Percentiles rank a stretch among this genome's conserved stretches.
These are phyloP conservation scores for Brachymystax lenok DNA, from an alignment of 2,797 vertebrate genomes.

Conservation along the genomic window DNA sequence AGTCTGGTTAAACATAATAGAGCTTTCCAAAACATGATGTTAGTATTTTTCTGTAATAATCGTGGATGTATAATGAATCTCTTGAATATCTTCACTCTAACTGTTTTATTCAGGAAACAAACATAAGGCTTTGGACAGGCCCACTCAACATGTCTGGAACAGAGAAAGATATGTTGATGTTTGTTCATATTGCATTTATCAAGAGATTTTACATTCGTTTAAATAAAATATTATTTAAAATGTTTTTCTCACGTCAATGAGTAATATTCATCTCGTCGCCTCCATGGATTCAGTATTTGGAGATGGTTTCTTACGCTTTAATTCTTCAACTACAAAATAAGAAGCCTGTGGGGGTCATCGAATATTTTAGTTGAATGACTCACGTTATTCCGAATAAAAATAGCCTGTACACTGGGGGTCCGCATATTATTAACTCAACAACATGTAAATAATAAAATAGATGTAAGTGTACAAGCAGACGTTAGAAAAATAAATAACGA, in stretches of 20 bases:
- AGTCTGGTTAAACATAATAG: not conserved
- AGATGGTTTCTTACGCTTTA: too few relatives aligned
- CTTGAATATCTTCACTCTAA: too few relatives aligned
- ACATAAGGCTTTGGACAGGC: not conserved
- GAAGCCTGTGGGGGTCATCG: too few relatives aligned
- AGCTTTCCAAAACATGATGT: not conserved
- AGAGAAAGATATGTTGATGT: too few relatives aligned
- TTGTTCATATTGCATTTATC: not conserved
- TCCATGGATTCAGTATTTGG: too few relatives aligned
- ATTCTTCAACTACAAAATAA: too few relatives aligned
- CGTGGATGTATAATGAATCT: too few relatives aligned
- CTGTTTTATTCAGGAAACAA: too few relatives aligned
- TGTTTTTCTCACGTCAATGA: not conserved
- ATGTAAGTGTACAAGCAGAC: not conserved
- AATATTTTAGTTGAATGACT: slow-evolving; percentile 12
- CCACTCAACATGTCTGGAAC: not conserved
- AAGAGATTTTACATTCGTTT: not conserved
- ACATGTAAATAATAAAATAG: not conserved
- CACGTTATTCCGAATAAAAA: slow-evolving; percentile 33
- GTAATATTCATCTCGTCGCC: not conserved
- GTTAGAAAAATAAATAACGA: too few relatives aligned
- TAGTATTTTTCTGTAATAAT: not conserved
- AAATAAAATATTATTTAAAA: not conserved
- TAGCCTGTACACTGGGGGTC: not conserved
- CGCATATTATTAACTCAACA: not conserved